These are phyloP conservation scores for Dolichotis patagonum DNA, from an alignment of 2,113 vertebrate genomes.

Conservation along the genomic window DNA sequence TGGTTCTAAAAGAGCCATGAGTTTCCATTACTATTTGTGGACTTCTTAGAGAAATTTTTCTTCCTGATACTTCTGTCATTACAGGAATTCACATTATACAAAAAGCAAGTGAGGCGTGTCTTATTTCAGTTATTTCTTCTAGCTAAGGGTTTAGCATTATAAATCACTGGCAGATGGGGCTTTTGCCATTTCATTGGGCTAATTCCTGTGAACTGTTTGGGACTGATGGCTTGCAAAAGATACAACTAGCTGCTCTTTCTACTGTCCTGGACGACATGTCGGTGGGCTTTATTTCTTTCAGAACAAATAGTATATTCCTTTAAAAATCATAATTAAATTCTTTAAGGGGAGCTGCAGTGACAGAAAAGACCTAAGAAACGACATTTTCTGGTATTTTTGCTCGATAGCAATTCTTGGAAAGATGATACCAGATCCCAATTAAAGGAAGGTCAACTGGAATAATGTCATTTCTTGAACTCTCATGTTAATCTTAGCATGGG, in stretches of 20 bases:
- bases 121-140: neutral
- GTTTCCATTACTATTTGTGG: neutral
- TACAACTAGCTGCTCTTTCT: neutral
- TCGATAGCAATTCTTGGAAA: neutral
- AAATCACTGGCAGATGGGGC: neutral
- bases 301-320: neutral
- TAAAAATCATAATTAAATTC: constrained; percentile 27
- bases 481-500: neutral
- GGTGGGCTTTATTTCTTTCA: neutral
- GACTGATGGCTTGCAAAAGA: neutral
- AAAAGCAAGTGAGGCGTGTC: neutral
- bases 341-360: neutral
- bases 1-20: neutral
- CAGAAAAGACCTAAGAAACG: neutral
- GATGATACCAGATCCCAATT: neutral
- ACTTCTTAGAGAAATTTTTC: neutral
- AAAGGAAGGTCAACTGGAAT: neutral
- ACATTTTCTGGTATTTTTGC: neutral
- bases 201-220: neutral
- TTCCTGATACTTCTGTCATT: neutral
- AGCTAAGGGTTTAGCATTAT: neutral
- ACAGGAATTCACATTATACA: neutral
- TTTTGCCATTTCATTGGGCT: neutral
- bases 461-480: neutral
- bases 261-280: neutral